Base-by-base conservation (phyloP, 2,797 vertebrate species). In the Bradypodion ventrale region DNA sequence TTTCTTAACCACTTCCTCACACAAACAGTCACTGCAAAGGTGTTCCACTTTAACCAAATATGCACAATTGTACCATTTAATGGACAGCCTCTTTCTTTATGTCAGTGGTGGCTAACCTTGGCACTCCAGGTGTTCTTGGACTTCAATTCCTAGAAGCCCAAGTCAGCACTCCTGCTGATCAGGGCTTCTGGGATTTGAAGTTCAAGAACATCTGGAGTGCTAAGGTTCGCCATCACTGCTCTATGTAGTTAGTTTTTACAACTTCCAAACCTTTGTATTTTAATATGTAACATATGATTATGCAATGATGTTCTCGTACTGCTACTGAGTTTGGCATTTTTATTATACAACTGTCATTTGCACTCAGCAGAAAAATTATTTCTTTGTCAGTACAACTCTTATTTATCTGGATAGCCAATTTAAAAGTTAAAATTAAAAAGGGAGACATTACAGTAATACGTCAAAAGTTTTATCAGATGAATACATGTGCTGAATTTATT, bases 391-490 rank as follows among this genome's bases (percentile, higher is more conserved):
- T 70, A 63, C 42, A 87, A 74, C 40, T 1, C 35, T 78, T 84
- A 68, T 0, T 85, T 74, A 69, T 82, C 78, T 82, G 0, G n/a
- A 1, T 85, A 85, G 40, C 21, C 23, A 80, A 7, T 80, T 92
- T 85, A 86, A 80, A 83, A 77, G 74, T 83, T 83, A 83, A 81
- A 85, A 82, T 49, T 88, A 59, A 88, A 91, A 86, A 2, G 44
- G 72, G 73, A 84, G 46, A 44, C 3, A 80, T 82, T 15, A 7
- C 74, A 81, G 37, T 75, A 83, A 78, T 37, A 3, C 10, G 1
- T 72, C 85, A 49, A 29, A 88, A 80, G 40, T 83, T 87, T 88
- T 90, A 27, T 84, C 3, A 19, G 15, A 87, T 77, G 56, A 88
- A 40, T 68, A 32, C 0, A 2, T 82, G 7, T 32, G 1, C 59